Conservation (phyloP, 2,113 vertebrate species). For the Chrysemys picta region DNA sequence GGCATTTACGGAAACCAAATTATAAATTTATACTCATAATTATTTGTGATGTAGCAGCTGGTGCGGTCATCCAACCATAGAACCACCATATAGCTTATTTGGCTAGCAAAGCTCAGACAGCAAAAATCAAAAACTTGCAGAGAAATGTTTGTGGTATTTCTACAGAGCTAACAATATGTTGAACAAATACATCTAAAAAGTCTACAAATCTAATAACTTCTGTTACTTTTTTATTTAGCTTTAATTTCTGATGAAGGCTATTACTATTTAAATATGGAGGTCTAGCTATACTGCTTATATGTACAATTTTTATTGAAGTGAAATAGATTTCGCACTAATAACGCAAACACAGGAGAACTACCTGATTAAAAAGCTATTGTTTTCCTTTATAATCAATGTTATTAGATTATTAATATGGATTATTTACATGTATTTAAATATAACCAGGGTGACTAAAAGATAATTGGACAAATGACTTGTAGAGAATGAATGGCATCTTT, state of each 20-base stretch:
- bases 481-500: neutral
- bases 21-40: conserved; percentile 16
- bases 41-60: conserved; percentile 54
- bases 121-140: neutral
- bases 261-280: neutral
- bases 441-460: neutral
- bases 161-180: too few species aligned
- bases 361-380: neutral
- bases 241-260: neutral
- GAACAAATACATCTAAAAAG: too few species aligned
- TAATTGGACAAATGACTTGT: neutral
- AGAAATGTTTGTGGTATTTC: too few species aligned
- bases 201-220: too few species aligned
- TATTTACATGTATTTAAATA: neutral
- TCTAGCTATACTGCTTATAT: neutral
- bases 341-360: neutral
- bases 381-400: neutral
- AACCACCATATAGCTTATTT: conserved; percentile 6
- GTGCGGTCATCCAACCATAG: conserved; percentile 45
- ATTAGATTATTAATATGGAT: neutral
- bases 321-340: neutral
- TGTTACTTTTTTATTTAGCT: neutral
- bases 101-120: neutral
- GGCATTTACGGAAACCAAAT: conserved; percentile 26
- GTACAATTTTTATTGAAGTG: neutral